Conservation (phyloP, 2,113 vertebrate genomes). For the Struthio camelus region DNA sequence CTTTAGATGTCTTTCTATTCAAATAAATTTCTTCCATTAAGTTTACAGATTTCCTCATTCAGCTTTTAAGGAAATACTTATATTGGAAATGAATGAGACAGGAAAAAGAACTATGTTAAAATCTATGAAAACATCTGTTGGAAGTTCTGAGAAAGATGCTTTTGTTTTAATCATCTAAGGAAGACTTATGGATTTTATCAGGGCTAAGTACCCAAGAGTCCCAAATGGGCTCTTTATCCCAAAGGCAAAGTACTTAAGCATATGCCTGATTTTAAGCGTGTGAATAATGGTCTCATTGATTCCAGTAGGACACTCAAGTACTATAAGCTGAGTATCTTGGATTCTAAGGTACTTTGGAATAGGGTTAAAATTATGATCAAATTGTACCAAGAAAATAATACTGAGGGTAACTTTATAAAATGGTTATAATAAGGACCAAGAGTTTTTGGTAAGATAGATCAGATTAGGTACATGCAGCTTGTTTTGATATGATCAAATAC, state of each 20-base stretch:
- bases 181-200: constrained; percentile 65
- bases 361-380: neutral
- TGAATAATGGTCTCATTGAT: constrained; percentile 44
- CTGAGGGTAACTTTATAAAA: accelerated
- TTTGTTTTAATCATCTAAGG: constrained; percentile 61
- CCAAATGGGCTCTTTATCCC: constrained; percentile 56
- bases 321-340: neutral
- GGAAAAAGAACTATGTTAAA: constrained; percentile 44
- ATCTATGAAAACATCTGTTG: constrained; percentile 67
- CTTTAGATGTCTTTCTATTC: constrained; percentile 52
- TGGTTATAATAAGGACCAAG: neutral
- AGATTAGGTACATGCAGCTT: neutral
- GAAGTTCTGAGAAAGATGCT: constrained; percentile 61
- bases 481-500: neutral
- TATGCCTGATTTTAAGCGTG: constrained; percentile 50
- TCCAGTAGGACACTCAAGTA: constrained; percentile 16
- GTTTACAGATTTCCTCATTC: constrained; percentile 50
- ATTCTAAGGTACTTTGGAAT: neutral
- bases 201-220: constrained; percentile 27
- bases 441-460: neutral
- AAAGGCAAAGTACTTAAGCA: constrained; percentile 44
- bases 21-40: constrained; percentile 56
- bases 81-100: constrained; percentile 49
- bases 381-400: neutral
- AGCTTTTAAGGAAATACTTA: constrained; percentile 61